Conservation (phyloP, 2,113 vertebrate genomes). For the Limanda limanda region DNA sequence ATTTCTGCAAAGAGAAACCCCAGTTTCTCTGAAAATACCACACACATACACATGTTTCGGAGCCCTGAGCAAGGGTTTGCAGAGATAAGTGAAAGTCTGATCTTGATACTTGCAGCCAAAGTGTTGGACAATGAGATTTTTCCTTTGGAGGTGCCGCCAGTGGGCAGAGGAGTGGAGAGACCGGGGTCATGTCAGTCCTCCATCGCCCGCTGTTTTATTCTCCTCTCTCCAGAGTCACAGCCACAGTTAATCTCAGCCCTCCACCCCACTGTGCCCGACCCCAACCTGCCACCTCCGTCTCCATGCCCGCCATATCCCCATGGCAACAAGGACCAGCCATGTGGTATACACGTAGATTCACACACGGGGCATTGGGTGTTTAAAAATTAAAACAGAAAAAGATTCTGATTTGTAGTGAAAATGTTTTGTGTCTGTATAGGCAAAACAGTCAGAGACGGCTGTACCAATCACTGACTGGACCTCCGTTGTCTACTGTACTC, state of each 20-base stretch:
- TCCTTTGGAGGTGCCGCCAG: slow-evolving; percentile 39
- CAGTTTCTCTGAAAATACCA: background rate
- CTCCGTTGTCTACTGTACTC: slow-evolving; percentile 74
- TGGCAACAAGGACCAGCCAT: slow-evolving; percentile 64
- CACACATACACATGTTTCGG: slow-evolving; percentile 25
- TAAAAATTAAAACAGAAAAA: slow-evolving; percentile 1
- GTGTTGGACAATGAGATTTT: slow-evolving; percentile 47
- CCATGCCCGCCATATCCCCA: slow-evolving; percentile 61
- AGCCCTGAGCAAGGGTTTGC: slow-evolving; percentile 37
- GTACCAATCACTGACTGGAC: slow-evolving; percentile 62
- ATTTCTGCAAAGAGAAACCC: background rate
- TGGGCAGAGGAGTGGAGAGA: slow-evolving; percentile 35
- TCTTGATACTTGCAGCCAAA: slow-evolving; percentile 46
- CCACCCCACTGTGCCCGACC: slow-evolving; percentile 69
- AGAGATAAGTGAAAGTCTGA: slow-evolving; percentile 48
- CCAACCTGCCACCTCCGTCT: slow-evolving; percentile 70
- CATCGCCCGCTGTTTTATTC: slow-evolving; percentile 71
- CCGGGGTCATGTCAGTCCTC: slow-evolving; percentile 62
- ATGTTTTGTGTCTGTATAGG: slow-evolving; percentile 14
- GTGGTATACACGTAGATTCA: slow-evolving; percentile 5
- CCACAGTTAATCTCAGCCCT: slow-evolving; percentile 77
- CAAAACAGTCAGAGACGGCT: slow-evolving; percentile 53
- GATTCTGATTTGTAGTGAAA: slow-evolving; percentile 10
- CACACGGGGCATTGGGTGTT: slow-evolving; percentile 8
- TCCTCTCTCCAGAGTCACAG: slow-evolving; percentile 68